Percentiles rank a stretch among this genome's conserved stretches.
phyloP scores from a whole-genome alignment of 1,140 invertebrate genomes.

The Drosophila gunungcola region DNA sequence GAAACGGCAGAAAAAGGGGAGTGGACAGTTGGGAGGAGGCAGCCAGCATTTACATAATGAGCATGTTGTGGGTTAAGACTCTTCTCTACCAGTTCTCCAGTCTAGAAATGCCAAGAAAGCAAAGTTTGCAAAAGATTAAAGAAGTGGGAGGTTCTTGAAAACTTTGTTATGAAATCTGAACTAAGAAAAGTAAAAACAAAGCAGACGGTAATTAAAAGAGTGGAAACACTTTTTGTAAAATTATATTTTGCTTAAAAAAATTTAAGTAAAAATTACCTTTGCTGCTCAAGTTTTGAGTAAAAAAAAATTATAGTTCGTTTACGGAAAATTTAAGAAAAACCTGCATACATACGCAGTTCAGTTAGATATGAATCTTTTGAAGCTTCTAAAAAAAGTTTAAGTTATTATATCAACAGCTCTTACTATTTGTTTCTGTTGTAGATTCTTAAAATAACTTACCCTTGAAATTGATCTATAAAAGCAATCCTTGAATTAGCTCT shows the following conservation, averaged over 20 bases:
- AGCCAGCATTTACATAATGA: slow-evolving; percentile 58
- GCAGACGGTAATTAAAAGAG: slow-evolving; percentile 39
- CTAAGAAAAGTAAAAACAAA: slow-evolving; percentile 14
- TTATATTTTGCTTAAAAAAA: slow-evolving; percentile 1
- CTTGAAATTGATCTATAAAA: slow-evolving; percentile 20
- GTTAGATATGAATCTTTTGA: no score
- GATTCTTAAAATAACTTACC: no score
- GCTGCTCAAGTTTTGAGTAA: no score
- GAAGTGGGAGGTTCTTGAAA: slow-evolving; percentile 38
- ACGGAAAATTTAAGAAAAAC: no score
- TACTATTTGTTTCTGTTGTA: no score
- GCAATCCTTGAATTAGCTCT: slow-evolving; percentile 22
- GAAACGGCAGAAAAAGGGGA: not conserved
- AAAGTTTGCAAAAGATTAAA: slow-evolving; percentile 39
- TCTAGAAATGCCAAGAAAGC: slow-evolving; percentile 42
- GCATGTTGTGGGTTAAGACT: slow-evolving; percentile 55
- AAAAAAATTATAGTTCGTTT: no score
- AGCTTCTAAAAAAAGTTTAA: no score
- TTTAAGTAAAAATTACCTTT: not conserved
- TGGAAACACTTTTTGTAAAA: slow-evolving; percentile 19
- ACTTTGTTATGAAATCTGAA: slow-evolving; percentile 38
- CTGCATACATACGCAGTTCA: no score
- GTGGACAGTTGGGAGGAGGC: slow-evolving; percentile 16
- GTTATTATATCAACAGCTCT: no score
- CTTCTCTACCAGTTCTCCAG: slow-evolving; percentile 1